Evolutionary conservation across 2,113 vertebrate species (phyloP).

Genomic region (Gopherus evgoodei): DNA sequence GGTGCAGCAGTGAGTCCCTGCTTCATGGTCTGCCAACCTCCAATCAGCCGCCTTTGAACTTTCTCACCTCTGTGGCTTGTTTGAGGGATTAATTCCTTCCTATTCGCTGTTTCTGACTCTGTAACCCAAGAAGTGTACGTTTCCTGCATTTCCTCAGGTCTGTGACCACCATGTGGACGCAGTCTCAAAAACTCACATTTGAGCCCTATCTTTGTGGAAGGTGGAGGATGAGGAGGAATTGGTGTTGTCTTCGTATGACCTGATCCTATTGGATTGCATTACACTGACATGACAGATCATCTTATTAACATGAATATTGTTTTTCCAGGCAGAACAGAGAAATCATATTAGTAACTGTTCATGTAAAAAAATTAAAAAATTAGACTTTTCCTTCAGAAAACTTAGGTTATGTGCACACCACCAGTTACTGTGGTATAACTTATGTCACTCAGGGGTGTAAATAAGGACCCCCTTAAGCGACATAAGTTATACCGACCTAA

Average conservation of each 20-base stretch:
- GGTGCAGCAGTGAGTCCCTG: accelerated
- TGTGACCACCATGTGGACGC: background rate
- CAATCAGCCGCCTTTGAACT: background rate
- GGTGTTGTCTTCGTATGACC: background rate
- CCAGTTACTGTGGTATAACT: background rate
- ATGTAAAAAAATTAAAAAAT: background rate
- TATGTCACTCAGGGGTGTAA: background rate
- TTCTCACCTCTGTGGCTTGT: accelerated
- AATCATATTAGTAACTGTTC: background rate
- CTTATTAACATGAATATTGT: background rate
- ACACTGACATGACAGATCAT: background rate
- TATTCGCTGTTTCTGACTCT: background rate
- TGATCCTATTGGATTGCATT: background rate
- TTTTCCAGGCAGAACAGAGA: background rate
- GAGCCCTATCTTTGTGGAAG: background rate
- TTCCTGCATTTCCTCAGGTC: background rate
- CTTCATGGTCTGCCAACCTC: background rate
- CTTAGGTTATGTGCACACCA: background rate
- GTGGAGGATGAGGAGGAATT: background rate
- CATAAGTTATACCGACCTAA: background rate
- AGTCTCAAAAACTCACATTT: background rate
- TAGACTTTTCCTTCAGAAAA: background rate
- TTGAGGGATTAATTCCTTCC: background rate
- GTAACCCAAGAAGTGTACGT: background rate
- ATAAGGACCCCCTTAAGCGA: background rate